These are phyloP conservation scores for Oryzias javanicus DNA, from an alignment of 2,113 vertebrate species.

Conservation along the genomic window DNA sequence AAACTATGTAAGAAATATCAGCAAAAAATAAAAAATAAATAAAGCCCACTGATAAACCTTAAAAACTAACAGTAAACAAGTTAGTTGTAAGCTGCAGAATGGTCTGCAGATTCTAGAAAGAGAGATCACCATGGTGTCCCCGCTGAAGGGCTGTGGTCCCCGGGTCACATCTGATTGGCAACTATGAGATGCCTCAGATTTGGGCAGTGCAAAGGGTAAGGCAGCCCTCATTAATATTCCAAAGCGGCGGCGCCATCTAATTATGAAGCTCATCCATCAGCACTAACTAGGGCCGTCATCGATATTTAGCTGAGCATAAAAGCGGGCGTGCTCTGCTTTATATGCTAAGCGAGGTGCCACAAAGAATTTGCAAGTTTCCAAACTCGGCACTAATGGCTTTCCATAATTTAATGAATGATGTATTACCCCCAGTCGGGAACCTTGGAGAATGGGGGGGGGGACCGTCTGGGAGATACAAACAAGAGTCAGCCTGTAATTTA, in stretches of 20 bases:
- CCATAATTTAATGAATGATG: constrained; percentile 94
- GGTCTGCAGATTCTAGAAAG: not conserved
- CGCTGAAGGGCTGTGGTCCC: constrained; percentile 12
- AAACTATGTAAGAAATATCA: too few species aligned
- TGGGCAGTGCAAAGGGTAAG: constrained; percentile 24
- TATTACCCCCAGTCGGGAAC: constrained; percentile 82
- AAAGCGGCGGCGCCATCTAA: constrained; percentile 78
- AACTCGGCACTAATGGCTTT: constrained; percentile 91
- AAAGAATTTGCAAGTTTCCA: constrained; percentile 88
- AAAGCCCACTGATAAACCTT: too few species aligned
- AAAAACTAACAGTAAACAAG: too few species aligned
- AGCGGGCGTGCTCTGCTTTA: constrained; percentile 81
- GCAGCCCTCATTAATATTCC: constrained; percentile 74
- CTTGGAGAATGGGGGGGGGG: constrained; percentile 69
- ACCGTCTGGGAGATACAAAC: constrained; percentile 56
- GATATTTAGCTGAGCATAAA: constrained; percentile 86
- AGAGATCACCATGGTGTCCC: constrained; percentile 13
- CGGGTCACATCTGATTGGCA: constrained; percentile 27
- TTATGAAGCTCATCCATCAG: constrained; percentile 89
- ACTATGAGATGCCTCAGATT: constrained; percentile 39
- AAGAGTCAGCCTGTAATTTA: constrained; percentile 61
- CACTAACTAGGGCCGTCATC: constrained; percentile 87
- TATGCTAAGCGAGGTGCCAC: constrained; percentile 86
- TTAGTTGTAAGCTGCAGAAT: not conserved
- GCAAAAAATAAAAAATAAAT: too few species aligned